These are phyloP conservation scores for Lithobates pipiens DNA, from an alignment of 2,797 vertebrate genomes.

Conservation along the genomic window DNA sequence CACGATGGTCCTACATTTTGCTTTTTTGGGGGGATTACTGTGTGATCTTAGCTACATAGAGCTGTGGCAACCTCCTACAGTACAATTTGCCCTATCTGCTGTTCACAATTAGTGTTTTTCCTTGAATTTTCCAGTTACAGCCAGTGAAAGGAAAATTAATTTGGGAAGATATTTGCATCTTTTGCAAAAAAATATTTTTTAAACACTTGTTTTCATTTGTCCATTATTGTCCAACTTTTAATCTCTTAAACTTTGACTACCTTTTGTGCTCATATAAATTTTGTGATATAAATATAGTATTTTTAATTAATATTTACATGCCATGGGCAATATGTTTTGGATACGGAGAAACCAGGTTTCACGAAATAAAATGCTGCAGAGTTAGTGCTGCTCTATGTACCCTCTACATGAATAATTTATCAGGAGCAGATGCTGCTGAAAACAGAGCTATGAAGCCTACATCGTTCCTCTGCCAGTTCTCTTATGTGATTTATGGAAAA, in stretches of 20 bases:
- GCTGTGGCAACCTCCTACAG: too few species aligned
- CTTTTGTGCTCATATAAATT: background rate
- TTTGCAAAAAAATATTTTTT: too few species aligned
- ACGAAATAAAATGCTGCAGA: background rate
- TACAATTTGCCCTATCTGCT: too few species aligned
- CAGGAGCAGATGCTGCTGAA: background rate
- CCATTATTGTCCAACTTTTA: too few species aligned
- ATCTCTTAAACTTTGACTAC: too few species aligned
- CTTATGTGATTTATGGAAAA: background rate
- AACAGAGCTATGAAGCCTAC: background rate
- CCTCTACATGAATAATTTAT: conserved; percentile 2
- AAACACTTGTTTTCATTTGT: too few species aligned
- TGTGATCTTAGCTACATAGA: too few species aligned
- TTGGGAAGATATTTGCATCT: background rate
- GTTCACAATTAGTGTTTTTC: too few species aligned
- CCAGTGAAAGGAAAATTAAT: background rate
- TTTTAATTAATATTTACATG: background rate
- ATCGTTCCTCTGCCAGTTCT: background rate
- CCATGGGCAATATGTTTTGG: background rate
- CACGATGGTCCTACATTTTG: background rate
- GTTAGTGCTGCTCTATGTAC: background rate
- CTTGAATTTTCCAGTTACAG: background rate
- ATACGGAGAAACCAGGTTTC: background rate
- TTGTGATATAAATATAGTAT: background rate
- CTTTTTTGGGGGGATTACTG: too few species aligned